phyloP scores from a whole-genome alignment of 1,140 invertebrate species.

The Drosophila parvula region DNA sequence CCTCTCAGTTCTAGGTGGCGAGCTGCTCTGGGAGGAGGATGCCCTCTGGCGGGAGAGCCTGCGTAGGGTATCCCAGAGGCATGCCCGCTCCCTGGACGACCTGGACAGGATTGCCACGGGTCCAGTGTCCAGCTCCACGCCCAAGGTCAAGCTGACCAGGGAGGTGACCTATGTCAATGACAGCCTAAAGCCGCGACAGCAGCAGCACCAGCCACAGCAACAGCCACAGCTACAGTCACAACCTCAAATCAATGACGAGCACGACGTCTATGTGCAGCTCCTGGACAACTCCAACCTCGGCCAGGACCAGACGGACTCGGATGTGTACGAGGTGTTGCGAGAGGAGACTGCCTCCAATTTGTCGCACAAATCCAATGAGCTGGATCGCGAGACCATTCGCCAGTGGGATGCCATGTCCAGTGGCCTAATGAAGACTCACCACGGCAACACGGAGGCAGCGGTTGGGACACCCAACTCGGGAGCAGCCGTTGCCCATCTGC shows the following conservation, averaged over 20 bases:
- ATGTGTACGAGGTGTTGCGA: conserved; percentile 81
- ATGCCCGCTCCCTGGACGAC: conserved; percentile 92
- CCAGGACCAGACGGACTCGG: conserved; percentile 51
- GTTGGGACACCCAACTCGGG: not conserved
- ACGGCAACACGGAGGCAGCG: conserved; percentile 12
- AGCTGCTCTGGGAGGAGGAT: conserved; percentile 93
- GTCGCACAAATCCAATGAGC: conserved; percentile 86
- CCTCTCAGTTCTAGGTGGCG: conserved; percentile 84
- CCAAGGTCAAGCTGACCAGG: conserved; percentile 85
- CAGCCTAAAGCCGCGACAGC: conserved; percentile 64
- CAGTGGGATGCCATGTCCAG: conserved; percentile 95
- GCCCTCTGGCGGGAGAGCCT: conserved; percentile 91
- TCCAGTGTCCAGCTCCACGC: conserved; percentile 47
- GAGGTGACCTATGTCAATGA: conserved; percentile 90
- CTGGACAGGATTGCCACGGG: conserved; percentile 86
- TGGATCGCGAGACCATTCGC: conserved; percentile 92
- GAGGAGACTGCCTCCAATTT: conserved; percentile 76
- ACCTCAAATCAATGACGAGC: conserved; percentile 84
- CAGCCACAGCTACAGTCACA: not conserved
- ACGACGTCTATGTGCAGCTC: conserved; percentile 87
- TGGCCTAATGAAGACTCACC: conserved; percentile 86
- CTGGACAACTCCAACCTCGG: conserved; percentile 60
- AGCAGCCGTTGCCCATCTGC: conserved; percentile 41
- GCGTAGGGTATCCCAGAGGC: conserved; percentile 90
- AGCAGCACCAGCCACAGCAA: conserved; percentile 6